Evolutionary conservation across 1,140 invertebrate species (phyloP).

Genomic region (Thaumetopoea pityocampa): DNA sequence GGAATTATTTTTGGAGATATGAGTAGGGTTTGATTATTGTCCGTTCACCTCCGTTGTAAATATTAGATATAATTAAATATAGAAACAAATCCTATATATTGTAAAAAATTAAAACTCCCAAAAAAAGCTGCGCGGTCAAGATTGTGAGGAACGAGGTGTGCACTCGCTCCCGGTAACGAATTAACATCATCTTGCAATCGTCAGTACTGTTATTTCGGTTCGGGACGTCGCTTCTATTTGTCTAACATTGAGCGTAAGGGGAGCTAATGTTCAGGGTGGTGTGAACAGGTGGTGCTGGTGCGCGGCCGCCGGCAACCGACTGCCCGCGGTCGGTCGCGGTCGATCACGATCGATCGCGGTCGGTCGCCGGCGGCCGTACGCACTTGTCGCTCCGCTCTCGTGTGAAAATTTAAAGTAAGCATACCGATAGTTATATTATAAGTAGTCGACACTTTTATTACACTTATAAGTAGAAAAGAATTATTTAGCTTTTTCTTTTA

Average conservation of each 20-base stretch:
- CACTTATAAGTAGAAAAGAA: constrained; percentile 73
- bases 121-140: constrained; percentile 73
- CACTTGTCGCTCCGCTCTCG: constrained; percentile 43
- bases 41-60: constrained; percentile 75
- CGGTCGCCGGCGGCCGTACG: constrained; percentile 10
- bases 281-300: constrained; percentile 32
- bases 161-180: constrained; percentile 31
- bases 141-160: constrained; percentile 49
- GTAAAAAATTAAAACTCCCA: constrained; percentile 72
- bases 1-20: constrained; percentile 67
- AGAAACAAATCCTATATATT: constrained; percentile 75
- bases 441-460: constrained; percentile 75
- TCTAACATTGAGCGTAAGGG: constrained; percentile 61
- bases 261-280: constrained; percentile 52
- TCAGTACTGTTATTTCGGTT: constrained; percentile 60
- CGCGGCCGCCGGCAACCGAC: constrained; percentile 13
- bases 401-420: constrained; percentile 72
- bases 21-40: constrained; percentile 71
- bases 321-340: constrained; percentile 4
- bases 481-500: constrained; percentile 74
- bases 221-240: constrained; percentile 55
- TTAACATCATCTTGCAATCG: constrained; percentile 39
- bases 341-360: constrained; percentile 4
- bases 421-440: constrained; percentile 69
- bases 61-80: constrained; percentile 76